Conservation (phyloP, 2,797 vertebrate genomes). For the Sebastes taczanowskii region DNA sequence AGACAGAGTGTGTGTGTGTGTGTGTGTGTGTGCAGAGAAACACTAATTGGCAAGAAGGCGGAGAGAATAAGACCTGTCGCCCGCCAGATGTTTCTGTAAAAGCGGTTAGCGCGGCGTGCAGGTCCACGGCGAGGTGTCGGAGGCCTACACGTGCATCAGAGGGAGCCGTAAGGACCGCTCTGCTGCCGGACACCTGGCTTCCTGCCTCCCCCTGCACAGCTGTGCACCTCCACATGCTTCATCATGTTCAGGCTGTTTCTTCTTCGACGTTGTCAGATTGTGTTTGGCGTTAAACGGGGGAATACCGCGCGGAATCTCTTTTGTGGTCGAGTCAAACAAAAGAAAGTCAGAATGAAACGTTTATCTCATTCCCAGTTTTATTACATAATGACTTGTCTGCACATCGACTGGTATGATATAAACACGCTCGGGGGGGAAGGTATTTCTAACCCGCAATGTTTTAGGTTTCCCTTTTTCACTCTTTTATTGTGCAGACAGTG, state of each 20-base stretch:
- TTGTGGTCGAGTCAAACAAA: slow-evolving; percentile 19
- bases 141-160: slow-evolving; percentile 53
- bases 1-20: slow-evolving; percentile 8
- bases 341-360: slow-evolving; percentile 3
- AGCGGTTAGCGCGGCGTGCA: slow-evolving; percentile 42
- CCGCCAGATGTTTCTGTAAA: slow-evolving; percentile 78
- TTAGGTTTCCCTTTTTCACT: neutral
- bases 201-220: slow-evolving; percentile 38
- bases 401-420: neutral
- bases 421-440: neutral
- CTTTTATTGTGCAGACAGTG: neutral
- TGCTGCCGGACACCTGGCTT: slow-evolving; percentile 60
- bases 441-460: slow-evolving; percentile 7
- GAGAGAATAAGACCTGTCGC: slow-evolving; percentile 55
- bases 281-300: slow-evolving; percentile 22
- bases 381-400: slow-evolving; percentile 24
- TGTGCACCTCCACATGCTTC: slow-evolving; percentile 25
- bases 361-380: slow-evolving; percentile 13
- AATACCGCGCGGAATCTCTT: neutral
- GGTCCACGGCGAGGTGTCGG: slow-evolving; percentile 63
- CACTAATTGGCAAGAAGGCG: slow-evolving; percentile 73
- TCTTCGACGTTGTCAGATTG: slow-evolving; percentile 11
- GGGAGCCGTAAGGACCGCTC: slow-evolving; percentile 24
- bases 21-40: slow-evolving; percentile 29
- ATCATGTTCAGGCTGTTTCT: slow-evolving; percentile 6